Base-by-base conservation (phyloP, 2,113 vertebrate species). In the Rhinolophus ferrumequinum region DNA sequence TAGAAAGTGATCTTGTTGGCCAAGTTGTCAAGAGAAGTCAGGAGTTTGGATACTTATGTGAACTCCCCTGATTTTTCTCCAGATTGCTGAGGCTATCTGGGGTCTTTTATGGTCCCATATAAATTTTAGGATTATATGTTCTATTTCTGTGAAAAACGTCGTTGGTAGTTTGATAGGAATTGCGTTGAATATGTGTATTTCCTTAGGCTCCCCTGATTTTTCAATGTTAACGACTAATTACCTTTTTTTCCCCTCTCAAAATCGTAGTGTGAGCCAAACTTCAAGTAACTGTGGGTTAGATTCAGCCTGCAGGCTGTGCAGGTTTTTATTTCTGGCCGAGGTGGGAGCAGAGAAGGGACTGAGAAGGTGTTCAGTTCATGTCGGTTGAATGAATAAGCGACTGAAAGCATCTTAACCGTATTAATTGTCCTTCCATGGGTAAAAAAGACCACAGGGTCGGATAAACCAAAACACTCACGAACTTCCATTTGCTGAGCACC, bases 261-360 rank as follows among this genome's bases (percentile, higher is more conserved):
- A 88, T 4, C 5, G 13, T 6, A 56, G 21, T 50, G 1, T 28
- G 9, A 47, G 7, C 13, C 58, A 35, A 41, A 14, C 44, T 22
- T 47, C 28, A 47, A 52, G 30, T 18, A 44, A 11, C 47, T 24
- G 1, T 11, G 54, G 56, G 70, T 24, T 64, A 15, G 35, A n/a
- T 16, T 90, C 66, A 28, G 38, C 38, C 22, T n/a, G 41, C 2
- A 18, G 58, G 52, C 69, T 24, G 4, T 1, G 26, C 9, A n/a
- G 19, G 26, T 47, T 8, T 28, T 73, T 41, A n/a, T 58, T 28
- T 79, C 84, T 41, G 19, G 41, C 30, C 58, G 72, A 35, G 12
- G n/a, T 19, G 13, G 21, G 44, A 28, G 16, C 9, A 16, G 16
- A 50, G n/a, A 8, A 5, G 22, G 28, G 28, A 5, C 6, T 0